Evolutionary conservation across 2,888 invertebrate genomes (phyloP).

Genomic region (Falcaria lacertinaria): DNA sequence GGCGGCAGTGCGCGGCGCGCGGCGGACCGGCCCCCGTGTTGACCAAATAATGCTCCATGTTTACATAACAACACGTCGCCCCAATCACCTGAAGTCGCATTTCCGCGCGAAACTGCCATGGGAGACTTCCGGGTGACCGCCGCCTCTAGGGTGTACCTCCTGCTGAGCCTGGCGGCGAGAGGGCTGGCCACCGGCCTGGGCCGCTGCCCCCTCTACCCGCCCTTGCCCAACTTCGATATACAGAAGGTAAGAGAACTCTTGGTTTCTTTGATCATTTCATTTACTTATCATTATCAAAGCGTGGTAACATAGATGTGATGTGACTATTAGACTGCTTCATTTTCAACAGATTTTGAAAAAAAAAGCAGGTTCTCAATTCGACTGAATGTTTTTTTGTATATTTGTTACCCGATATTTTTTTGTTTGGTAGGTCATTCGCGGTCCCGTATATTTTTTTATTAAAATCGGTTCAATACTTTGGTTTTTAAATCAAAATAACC

Average conservation of each 20-base stretch:
- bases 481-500: too few species aligned
- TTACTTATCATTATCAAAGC: constrained; percentile 4
- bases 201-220: constrained; percentile 83
- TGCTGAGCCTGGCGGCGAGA: constrained; percentile 41
- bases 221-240: constrained; percentile 83
- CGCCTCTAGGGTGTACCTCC: constrained; percentile 32
- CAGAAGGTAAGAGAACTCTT: constrained; percentile 83
- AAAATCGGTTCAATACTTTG: too few species aligned
- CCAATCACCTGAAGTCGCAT: background rate
- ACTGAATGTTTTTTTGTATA: too few species aligned
- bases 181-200: constrained; percentile 79
- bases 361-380: too few species aligned
- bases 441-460: too few species aligned
- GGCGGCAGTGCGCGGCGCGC: constrained; percentile 17
- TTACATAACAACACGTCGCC: constrained; percentile 23
- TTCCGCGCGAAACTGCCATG: constrained; percentile 28
- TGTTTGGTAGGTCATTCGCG: too few species aligned
- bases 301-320: too few species aligned
- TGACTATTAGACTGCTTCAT: too few species aligned
- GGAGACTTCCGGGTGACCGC: constrained; percentile 52
- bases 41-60: constrained; percentile 37
- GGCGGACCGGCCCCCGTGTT: constrained; percentile 20
- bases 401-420: too few species aligned
- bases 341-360: too few species aligned
- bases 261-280: too few species aligned